Evolutionary conservation across 2,888 invertebrate species (phyloP).

Genomic region (Zaprionus bogoriensis): DNA sequence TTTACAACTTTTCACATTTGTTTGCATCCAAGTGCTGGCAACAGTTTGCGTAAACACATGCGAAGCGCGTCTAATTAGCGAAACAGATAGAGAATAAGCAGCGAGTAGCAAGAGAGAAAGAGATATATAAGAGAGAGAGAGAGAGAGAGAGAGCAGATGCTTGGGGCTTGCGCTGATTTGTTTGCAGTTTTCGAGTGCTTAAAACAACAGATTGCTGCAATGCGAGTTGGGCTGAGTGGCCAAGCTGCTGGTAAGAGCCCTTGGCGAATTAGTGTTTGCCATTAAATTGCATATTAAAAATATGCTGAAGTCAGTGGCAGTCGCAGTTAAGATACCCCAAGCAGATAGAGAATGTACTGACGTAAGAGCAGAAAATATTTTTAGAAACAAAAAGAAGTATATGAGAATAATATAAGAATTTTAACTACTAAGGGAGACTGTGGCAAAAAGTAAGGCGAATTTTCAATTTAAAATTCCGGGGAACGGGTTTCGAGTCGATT

Average conservation of each 20-base stretch:
- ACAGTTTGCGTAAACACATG: slow-evolving; percentile 30
- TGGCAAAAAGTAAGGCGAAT: no score
- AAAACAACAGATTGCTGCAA: neutral
- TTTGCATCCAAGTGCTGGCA: slow-evolving; percentile 20
- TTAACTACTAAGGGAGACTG: no score
- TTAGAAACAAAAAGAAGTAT: no score
- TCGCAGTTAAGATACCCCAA: no score
- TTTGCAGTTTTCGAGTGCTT: neutral
- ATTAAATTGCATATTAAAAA: slow-evolving; percentile 23
- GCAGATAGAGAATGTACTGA: no score
- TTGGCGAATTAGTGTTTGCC: slow-evolving; percentile 4
- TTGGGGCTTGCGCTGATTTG: neutral
- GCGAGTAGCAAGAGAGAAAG: slow-evolving; percentile 14
- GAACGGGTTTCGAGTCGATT: no score
- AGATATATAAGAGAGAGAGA: neutral
- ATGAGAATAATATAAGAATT: no score
- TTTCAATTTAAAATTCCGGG: no score
- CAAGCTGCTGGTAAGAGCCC: neutral
- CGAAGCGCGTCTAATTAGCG: slow-evolving; percentile 39
- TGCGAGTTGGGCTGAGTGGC: neutral
- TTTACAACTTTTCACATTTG: slow-evolving; percentile 18
- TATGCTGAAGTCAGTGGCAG: neutral
- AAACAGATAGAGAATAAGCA: slow-evolving; percentile 3
- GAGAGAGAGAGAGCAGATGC: neutral
- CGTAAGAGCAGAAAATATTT: no score